Conservation (phyloP, 2,113 vertebrate genomes). For the Oxygymnocypris stewartii region DNA sequence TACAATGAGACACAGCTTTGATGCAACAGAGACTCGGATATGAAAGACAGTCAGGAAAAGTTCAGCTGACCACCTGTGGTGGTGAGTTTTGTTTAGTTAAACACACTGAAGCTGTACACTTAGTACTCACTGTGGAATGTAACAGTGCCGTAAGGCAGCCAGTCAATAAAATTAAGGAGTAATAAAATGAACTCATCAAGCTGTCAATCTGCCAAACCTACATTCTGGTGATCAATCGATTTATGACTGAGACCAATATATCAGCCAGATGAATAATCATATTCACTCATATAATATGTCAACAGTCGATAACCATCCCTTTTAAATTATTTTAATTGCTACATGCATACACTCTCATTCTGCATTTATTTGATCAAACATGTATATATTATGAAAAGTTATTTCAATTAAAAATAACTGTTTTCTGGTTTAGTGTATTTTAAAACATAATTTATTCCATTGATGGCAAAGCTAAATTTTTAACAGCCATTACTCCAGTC, state of each 20-base stretch:
- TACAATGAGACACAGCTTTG: not conserved
- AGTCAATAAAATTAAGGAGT: slow-evolving; percentile 8
- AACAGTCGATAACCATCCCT: not conserved
- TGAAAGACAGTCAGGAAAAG: not conserved
- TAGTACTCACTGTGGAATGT: slow-evolving; percentile 61
- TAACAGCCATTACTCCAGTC: not conserved
- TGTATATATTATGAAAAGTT: not conserved
- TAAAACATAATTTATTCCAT: not conserved
- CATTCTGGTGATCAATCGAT: not conserved
- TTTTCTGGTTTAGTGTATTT: too few species aligned
- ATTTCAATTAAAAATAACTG: not conserved
- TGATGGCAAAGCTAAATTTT: not conserved
- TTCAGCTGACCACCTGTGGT: not conserved
- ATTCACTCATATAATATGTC: not conserved
- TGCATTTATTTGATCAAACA: not conserved
- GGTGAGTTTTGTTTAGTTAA: slow-evolving; percentile 10
- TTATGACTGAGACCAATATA: not conserved
- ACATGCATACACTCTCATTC: not conserved
- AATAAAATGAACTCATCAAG: slow-evolving; percentile 12
- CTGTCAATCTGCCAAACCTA: slow-evolving; percentile 6
- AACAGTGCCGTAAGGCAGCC: slow-evolving; percentile 62
- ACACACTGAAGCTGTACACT: slow-evolving; percentile 10
- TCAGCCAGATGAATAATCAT: not conserved
- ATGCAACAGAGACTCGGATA: not conserved
- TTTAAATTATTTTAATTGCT: not conserved